Conservation (phyloP, 2,797 vertebrate genomes). For the Coregonus suidteri region DNA sequence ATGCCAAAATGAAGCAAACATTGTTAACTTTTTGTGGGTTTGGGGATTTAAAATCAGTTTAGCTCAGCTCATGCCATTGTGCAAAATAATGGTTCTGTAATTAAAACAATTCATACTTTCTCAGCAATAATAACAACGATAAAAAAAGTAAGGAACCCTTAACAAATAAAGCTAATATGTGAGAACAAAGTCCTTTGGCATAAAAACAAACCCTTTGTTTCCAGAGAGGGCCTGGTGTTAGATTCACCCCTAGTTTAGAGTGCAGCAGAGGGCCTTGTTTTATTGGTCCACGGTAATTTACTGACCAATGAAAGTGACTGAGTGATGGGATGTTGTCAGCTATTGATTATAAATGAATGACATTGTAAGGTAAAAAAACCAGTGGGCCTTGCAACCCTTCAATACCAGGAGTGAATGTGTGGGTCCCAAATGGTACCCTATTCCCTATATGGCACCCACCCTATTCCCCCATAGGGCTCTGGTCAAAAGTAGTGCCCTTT, state of each 20-base stretch:
- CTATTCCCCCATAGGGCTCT: not conserved
- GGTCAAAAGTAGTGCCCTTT: not conserved
- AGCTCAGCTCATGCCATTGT: slow-evolving; percentile 18
- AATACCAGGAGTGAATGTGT: not conserved
- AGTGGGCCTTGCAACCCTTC: not conserved
- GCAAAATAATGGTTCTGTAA: slow-evolving; percentile 39
- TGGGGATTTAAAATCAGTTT: not conserved
- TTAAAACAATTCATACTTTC: slow-evolving; percentile 6
- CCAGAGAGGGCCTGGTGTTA: not conserved
- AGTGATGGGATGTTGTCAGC: not conserved
- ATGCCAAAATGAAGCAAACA: not conserved
- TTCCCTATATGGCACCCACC: not conserved
- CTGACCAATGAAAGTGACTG: slow-evolving; percentile 3
- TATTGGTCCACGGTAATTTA: not conserved
- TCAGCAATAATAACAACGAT: slow-evolving; percentile 24
- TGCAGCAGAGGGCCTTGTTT: not conserved
- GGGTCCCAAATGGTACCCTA: not conserved
- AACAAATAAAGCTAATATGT: slow-evolving; percentile 56
- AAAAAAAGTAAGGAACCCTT: slow-evolving; percentile 1
- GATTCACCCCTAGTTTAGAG: not conserved
- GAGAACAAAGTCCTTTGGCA: slow-evolving; percentile 60
- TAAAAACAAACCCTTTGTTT: slow-evolving; percentile 37
- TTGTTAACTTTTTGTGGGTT: not conserved
- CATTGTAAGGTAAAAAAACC: slow-evolving; percentile 14
- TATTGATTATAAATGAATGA: not conserved